Evolutionary conservation across 2,113 vertebrate species (phyloP).

Genomic region (Cranoglanis bouderius): DNA sequence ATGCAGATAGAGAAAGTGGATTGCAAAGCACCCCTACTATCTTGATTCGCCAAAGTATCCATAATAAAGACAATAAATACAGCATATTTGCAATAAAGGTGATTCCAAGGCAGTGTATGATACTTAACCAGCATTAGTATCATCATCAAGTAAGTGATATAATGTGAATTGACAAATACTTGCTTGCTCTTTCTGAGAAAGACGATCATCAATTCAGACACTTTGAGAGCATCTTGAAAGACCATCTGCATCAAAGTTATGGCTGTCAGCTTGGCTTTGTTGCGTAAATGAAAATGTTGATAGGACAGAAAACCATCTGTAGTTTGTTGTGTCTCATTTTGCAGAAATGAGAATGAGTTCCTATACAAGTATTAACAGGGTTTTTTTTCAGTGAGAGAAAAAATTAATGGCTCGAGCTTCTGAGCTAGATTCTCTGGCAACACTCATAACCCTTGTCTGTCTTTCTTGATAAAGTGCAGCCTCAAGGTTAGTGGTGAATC

Average conservation of each 20-base stretch:
- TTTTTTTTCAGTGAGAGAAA: not conserved
- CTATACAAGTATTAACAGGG: not conserved
- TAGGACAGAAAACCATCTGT: constrained; percentile 7
- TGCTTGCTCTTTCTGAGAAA: constrained; percentile 11
- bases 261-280: not conserved
- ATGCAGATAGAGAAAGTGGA: not conserved
- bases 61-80: not conserved
- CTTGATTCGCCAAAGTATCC: not conserved
- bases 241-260: constrained; percentile 17
- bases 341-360: not conserved
- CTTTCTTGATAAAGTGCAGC: not conserved
- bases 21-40: not conserved
- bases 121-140: not conserved
- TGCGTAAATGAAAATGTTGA: constrained; percentile 14
- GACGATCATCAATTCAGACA: constrained; percentile 1
- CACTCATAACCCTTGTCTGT: not conserved
- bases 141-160: not conserved
- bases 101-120: not conserved
- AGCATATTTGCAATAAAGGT: not conserved
- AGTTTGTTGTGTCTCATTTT: not conserved
- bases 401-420: not conserved
- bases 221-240: not conserved
- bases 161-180: not conserved
- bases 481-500: not conserved
- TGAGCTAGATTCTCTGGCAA: not conserved